Evolutionary conservation across 2,888 invertebrate species (phyloP).

Genomic region (Seira ritae): DNA sequence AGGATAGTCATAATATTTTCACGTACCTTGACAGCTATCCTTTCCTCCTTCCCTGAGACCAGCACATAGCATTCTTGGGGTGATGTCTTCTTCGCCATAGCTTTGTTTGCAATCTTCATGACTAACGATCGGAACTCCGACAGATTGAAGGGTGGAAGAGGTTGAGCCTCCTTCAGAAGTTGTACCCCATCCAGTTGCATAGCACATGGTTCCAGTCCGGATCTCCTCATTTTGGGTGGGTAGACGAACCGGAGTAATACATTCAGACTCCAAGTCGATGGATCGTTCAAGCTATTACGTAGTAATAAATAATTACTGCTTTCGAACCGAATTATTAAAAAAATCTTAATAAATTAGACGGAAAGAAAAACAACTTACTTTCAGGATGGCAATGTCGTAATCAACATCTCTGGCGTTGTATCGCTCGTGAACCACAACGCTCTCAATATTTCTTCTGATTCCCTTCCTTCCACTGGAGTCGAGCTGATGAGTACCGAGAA

Average conservation of each 20-base stretch:
- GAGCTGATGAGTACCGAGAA: slow-evolving; percentile 45
- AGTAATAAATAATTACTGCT: too few relatives aligned
- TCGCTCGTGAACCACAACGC: slow-evolving; percentile 26
- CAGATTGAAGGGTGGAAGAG: slow-evolving; percentile 27
- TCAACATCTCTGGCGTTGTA: slow-evolving; percentile 48
- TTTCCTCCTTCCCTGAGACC: slow-evolving; percentile 45
- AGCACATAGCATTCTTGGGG: slow-evolving; percentile 51
- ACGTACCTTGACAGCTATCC: slow-evolving; percentile 55
- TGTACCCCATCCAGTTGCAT: slow-evolving; percentile 63
- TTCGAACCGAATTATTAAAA: too few relatives aligned
- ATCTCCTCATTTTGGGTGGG: slow-evolving; percentile 16
- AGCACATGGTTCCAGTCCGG: background rate
- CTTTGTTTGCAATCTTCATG: slow-evolving; percentile 26
- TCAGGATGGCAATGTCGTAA: slow-evolving; percentile 52
- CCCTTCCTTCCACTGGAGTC: slow-evolving; percentile 31
- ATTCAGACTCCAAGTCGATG: slow-evolving; percentile 23
- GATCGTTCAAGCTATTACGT: slow-evolving; percentile 32
- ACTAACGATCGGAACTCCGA: slow-evolving; percentile 49
- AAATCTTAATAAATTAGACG: background rate
- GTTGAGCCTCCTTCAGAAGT: slow-evolving; percentile 54
- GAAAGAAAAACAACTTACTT: slow-evolving; percentile 37
- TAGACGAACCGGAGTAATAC: slow-evolving; percentile 12
- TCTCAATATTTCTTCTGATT: slow-evolving; percentile 15
- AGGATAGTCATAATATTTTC: background rate
- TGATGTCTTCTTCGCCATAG: slow-evolving; percentile 52